Conservation (phyloP, 2,113 vertebrate genomes). For the Columba livia region DNA sequence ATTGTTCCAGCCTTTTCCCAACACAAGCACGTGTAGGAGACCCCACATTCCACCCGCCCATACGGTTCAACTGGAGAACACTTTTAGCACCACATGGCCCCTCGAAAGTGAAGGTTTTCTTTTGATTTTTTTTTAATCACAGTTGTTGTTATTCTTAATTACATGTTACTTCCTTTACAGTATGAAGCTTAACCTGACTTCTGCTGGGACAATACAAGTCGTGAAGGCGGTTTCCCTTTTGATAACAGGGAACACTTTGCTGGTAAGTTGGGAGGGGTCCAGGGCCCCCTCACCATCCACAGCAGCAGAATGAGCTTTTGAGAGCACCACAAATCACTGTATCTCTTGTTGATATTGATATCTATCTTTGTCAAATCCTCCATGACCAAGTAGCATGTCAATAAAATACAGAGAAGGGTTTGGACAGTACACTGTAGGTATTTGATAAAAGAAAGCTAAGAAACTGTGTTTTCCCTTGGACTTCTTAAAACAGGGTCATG, state of each 20-base stretch:
- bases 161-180: not conserved
- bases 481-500: not conserved
- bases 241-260: not conserved
- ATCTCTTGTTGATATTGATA: not conserved
- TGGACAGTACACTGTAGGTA: not conserved
- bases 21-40: not conserved
- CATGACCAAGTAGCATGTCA: not conserved
- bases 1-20: not conserved
- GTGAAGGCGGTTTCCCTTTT: not conserved
- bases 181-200: not conserved
- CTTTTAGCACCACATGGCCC: not conserved
- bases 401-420: not conserved
- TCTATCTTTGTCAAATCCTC: not conserved
- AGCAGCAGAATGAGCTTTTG: not conserved
- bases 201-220: not conserved
- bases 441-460: not conserved
- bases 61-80: not conserved
- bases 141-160: not conserved
- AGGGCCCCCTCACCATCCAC: not conserved
- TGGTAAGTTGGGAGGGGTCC: not conserved
- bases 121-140: not conserved
- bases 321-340: not conserved
- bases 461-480: not conserved
- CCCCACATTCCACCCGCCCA: not conserved
- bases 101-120: not conserved